A percentile compares a stretch with the other conserved stretches of the same genome.
phyloP scores from a whole-genome alignment of 2,113 vertebrate species.

The Cacatua alba region DNA sequence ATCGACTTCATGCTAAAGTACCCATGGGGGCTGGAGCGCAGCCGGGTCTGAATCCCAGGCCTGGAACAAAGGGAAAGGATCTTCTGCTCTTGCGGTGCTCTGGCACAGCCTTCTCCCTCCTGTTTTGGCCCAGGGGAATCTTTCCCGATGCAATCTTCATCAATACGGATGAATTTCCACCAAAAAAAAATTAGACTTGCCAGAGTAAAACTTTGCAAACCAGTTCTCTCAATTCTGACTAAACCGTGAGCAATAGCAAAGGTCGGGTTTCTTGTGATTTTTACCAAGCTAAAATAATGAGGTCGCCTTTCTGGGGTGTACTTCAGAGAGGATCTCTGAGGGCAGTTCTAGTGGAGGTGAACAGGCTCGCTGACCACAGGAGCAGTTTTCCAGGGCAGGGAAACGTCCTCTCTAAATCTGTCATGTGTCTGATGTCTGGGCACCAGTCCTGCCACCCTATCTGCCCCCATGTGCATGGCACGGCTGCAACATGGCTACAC shows the following conservation, averaged over 20 bases:
- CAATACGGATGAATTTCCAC: neutral
- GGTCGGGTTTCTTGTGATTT: neutral
- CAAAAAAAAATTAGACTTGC: neutral
- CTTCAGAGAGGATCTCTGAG: neutral
- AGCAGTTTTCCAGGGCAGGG: neutral
- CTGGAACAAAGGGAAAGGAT: slow-evolving; percentile 33
- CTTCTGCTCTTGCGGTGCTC: neutral
- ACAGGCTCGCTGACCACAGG: fast-evolving
- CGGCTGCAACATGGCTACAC: neutral
- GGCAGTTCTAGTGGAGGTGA: neutral
- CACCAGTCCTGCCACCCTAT: neutral
- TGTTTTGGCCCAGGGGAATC: neutral
- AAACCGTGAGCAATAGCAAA: neutral
- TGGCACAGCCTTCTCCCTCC: neutral
- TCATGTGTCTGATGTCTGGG: neutral
- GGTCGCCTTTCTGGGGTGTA: neutral
- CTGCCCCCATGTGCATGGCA: neutral
- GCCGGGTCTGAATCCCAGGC: neutral
- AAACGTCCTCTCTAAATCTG: neutral
- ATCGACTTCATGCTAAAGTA: neutral
- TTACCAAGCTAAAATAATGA: neutral
- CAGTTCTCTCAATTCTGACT: neutral
- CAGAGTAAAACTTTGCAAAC: neutral
- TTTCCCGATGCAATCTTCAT: neutral
- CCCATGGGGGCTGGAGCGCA: neutral